A percentile compares a stretch with the other conserved stretches of the same genome.
Conservation (phyloP, 1,140 invertebrate species). For the Psix sp. region DNA sequence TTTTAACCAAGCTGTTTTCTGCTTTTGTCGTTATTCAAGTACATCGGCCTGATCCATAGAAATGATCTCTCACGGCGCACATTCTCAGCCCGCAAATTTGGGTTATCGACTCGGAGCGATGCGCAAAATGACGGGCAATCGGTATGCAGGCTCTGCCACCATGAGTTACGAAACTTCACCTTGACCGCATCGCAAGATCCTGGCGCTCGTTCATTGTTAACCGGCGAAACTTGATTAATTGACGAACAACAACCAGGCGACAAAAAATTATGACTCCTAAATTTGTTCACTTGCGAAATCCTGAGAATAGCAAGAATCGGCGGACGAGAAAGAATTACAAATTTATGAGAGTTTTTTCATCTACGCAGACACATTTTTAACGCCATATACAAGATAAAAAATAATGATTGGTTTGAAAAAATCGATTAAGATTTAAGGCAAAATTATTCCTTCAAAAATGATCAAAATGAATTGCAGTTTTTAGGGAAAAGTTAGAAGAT, state of each 20-base stretch:
- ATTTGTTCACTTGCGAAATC: no score
- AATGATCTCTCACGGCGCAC: no score
- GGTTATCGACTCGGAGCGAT: slow-evolving; percentile 58
- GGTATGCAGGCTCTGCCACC: slow-evolving; percentile 51
- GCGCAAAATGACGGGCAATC: slow-evolving; percentile 41
- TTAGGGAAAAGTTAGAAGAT: no score
- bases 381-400: no score
- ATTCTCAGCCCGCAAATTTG: slow-evolving; percentile 26
- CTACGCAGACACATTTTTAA: no score
- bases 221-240: slow-evolving; percentile 30
- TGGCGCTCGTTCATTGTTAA: slow-evolving; percentile 39
- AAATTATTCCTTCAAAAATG: no score
- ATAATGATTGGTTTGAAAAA: no score
- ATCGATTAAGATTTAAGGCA: no score
- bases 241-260: slow-evolving; percentile 11
- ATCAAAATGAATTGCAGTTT: no score
- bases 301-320: slow-evolving; percentile 5
- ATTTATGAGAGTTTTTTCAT: no score
- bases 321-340: not conserved
- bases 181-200: slow-evolving; percentile 62
- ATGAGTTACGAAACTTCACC: slow-evolving; percentile 62
- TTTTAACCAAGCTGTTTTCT: slow-evolving; percentile 1
- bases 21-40: slow-evolving; percentile 14
- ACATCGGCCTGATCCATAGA: slow-evolving; percentile 24
- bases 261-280: slow-evolving; percentile 8